Evolutionary conservation across 2,888 invertebrate genomes (phyloP).

Genomic region (Morinoia aosen): DNA sequence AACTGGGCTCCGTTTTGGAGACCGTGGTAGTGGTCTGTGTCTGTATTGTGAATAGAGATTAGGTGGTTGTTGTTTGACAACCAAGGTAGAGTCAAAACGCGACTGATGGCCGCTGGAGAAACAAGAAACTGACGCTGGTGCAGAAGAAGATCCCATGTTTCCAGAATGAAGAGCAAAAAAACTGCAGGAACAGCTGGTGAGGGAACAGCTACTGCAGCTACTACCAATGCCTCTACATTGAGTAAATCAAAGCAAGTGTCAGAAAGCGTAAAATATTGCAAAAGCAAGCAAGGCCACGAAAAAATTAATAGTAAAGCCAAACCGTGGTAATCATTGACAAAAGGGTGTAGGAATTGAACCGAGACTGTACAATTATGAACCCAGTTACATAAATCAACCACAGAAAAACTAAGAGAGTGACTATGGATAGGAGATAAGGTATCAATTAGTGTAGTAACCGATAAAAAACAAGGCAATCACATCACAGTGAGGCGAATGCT

Average conservation of each 20-base stretch:
- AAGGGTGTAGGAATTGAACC: neutral
- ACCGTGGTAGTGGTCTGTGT: neutral
- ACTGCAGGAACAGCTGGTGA: neutral
- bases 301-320: neutral
- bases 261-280: neutral
- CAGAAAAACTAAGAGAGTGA: too few species aligned
- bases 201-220: conserved; percentile 17
- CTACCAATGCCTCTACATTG: neutral
- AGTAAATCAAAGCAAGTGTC: neutral
- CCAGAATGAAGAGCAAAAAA: conserved; percentile 35
- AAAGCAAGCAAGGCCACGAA: neutral
- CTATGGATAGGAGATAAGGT: neutral
- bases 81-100: neutral
- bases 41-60: neutral
- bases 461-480: neutral
- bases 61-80: conserved; percentile 3
- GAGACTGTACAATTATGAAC: neutral
- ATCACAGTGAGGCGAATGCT: neutral
- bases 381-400: neutral
- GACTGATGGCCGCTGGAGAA: neutral
- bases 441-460: neutral
- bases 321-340: neutral
- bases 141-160: conserved; percentile 19
- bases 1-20: neutral
- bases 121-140: neutral